Conservation (phyloP, 2,797 vertebrate species). For the Aulostomus chinensis region DNA sequence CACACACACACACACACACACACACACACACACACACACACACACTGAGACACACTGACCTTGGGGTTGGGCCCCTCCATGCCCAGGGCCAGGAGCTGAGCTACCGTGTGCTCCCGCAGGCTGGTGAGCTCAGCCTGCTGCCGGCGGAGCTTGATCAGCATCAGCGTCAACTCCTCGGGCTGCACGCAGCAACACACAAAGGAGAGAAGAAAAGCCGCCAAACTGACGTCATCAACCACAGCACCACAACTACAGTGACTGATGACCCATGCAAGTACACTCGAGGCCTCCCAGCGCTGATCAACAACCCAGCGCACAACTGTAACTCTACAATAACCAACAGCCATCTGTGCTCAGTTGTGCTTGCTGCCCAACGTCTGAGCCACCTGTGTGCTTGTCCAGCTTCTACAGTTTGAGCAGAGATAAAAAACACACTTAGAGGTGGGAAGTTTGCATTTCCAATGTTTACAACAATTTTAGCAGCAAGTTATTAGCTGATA, state of each 20-base stretch:
- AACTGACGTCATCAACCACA: slow-evolving; percentile 12
- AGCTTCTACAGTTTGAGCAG: too few relatives aligned
- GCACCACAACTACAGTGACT: neutral
- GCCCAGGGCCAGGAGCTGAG: slow-evolving; percentile 95
- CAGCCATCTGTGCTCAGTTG: too few relatives aligned
- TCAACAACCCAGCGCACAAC: neutral
- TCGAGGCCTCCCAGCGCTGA: neutral
- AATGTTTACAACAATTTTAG: neutral
- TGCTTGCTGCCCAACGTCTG: too few relatives aligned
- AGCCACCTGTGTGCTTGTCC: too few relatives aligned
- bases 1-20: slow-evolving; percentile 33
- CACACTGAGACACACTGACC: slow-evolving; percentile 83
- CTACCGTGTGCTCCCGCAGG: slow-evolving; percentile 91
- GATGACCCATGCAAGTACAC: neutral
- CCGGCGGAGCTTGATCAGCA: slow-evolving; percentile 97
- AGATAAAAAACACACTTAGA: too few relatives aligned
- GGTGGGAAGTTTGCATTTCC: neutral
- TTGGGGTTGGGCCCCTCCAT: slow-evolving; percentile 92
- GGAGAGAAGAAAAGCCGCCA: slow-evolving; percentile 28
- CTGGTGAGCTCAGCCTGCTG: slow-evolving; percentile 97
- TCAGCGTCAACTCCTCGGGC: slow-evolving; percentile 98
- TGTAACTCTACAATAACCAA: too few relatives aligned
- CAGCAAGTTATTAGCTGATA: too few relatives aligned
- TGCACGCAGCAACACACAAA: slow-evolving; percentile 70
- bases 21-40: slow-evolving; percentile 35